Base-by-base conservation (phyloP, 2,888 invertebrate genomes). In the Dusona sp. region DNA sequence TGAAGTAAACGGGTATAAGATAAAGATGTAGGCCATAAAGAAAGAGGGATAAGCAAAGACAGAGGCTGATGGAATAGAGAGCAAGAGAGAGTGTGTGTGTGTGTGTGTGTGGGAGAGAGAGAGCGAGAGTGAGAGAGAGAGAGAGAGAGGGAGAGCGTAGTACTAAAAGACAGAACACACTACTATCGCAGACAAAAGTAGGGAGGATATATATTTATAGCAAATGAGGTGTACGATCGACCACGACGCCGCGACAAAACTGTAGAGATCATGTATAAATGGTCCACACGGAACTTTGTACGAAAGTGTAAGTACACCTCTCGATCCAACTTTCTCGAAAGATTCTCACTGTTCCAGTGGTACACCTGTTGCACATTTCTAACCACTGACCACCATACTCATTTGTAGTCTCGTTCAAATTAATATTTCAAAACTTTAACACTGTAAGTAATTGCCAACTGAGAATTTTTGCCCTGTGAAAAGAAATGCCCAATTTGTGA, bases 181-280 rank as follows among this genome's bases (percentile, higher is more conserved):
- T 68, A 64, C 70, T 48, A 75, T 64, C 61, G 74, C 42, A 51
- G 79, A 75, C 70, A 57, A 72, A 54, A 65, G 83, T 77, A 77
- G 72, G 11, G 22, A 36, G n/a, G 48, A 22, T 25, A 54, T 77
- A 65, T 83, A 83, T 80, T 77, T 77, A 80, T 83, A 84, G 79
- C 68, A 67, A 83, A 83, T 83, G 79, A 73, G 83, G 72, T 73
- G 73, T 67, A 33, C 72, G 25, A 67, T 51, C 54, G 73, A 72
- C 70, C 45, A 77, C 54, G 57, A 22, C 36, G 36, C 51, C 73
- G 25, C 36, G 25, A 22, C 78, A 73, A 57, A n/a, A 33, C 73
- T 67, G 57, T 67, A 65, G 78, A 51, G 38, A 33, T 42, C 38
- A 25, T 13, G 68, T 57, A 42, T 57, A 77, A 86, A 77, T 79